Percentiles rank a stretch among this genome's conserved stretches.
Evolutionary conservation across 2,113 vertebrate species (phyloP).

Genomic region (Mirza zaza): DNA sequence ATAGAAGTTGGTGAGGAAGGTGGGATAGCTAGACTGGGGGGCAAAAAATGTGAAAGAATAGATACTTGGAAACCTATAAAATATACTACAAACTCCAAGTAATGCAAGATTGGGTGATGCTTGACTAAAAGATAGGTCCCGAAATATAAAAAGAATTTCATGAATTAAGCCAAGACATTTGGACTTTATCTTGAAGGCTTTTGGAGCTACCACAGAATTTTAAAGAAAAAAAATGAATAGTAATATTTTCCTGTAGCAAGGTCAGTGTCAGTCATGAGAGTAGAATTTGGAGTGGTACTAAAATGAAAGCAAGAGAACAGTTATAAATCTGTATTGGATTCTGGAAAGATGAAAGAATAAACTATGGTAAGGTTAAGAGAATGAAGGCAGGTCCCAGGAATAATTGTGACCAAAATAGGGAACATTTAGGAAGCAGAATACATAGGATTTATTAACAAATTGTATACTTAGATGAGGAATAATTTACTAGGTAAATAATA

Average conservation of each 20-base stretch:
- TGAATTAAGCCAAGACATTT: neutral
- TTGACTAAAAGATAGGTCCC: neutral
- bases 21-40: neutral
- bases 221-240: neutral
- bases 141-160: neutral
- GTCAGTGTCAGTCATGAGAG: neutral
- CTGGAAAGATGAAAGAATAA: neutral
- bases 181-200: neutral
- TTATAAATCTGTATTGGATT: neutral
- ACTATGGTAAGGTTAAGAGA: neutral
- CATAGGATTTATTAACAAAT: neutral
- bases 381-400: neutral
- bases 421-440: neutral
- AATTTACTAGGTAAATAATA: neutral
- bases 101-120: neutral
- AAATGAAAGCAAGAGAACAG: neutral
- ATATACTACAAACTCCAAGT: neutral
- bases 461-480: neutral
- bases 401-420: neutral
- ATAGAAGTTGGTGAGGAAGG: neutral
- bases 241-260: neutral
- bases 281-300: neutral
- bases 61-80: neutral
- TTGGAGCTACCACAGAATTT: neutral
- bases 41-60: fast-evolving